Evolutionary conservation across 2,888 invertebrate genomes (phyloP), one percentile per base, ranked within the genome.

Genomic region (Andricus curvator): DNA sequence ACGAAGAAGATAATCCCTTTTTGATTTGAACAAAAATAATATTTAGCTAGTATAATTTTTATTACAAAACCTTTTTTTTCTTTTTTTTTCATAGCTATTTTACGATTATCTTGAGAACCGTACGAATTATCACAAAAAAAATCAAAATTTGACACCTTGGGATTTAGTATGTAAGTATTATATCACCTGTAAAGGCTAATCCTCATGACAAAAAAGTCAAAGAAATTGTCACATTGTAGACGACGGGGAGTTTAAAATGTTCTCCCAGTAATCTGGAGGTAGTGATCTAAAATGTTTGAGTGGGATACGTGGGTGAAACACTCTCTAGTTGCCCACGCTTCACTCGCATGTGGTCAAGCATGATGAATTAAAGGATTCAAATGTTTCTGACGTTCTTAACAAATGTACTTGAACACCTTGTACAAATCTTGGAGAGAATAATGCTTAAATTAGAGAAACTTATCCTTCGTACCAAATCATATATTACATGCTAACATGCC

Each of bases 301-400:
- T 37, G 8, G 77, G 51, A 60, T 80, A 83, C 81, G 83, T 81
- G 80, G 83, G 81, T 66, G 78, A 74, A 74, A 78, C 79, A 82
- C 79, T 67, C 77, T 44, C 20, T 48, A 44, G 56, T 78, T 70
- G 80, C 83, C 83, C 78, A 83, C 83, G 83, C 83, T 78, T 80
- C 78, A 77, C 80, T 68, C 66, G 66, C 77, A 68, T 76, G 78
- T 78, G 77, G 78, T 70, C 62, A 60, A 74, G 67, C 78, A 77
- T 80, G 80, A 83, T 81, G 77, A 81, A 83, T 83, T 81, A 78
- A 81, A 78, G 41, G 37, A 77, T 77, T 77, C 64, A 70, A 66
- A 56, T 25, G 76, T 68, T 83, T 81, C 74, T 68, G 79, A 81
- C 78, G 78, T 67, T 78, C 66, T 76, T 66, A 76, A 64, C 78